These are phyloP conservation scores for Ptilodon capucinus DNA, from an alignment of 2,888 invertebrate species.

Conservation along the genomic window DNA sequence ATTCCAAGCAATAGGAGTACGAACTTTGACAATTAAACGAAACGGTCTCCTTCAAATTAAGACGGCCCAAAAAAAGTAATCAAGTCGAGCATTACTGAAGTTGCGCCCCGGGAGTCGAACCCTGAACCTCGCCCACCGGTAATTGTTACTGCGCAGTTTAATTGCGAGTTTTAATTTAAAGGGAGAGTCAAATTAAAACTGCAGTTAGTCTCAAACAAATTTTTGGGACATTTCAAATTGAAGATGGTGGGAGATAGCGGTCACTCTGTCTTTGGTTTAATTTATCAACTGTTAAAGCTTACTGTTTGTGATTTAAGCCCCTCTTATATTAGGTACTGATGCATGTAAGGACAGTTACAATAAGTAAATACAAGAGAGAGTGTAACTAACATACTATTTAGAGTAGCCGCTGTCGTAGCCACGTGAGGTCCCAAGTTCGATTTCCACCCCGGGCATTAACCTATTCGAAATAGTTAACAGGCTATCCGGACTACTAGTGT, in stretches of 20 bases:
- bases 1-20: slow-evolving; percentile 1
- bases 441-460: too few relatives aligned
- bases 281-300: neutral
- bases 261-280: neutral
- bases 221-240: slow-evolving; percentile 20
- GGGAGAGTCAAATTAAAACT: slow-evolving; percentile 44
- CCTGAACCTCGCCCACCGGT: slow-evolving; percentile 27
- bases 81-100: slow-evolving; percentile 42
- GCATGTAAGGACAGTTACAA: too few relatives aligned
- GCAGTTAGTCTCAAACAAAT: slow-evolving; percentile 40
- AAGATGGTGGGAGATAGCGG: neutral
- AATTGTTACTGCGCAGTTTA: slow-evolving; percentile 38
- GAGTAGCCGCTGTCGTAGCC: too few relatives aligned
- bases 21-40: slow-evolving; percentile 21
- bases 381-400: too few relatives aligned
- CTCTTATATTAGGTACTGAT: neutral
- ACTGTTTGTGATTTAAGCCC: too few relatives aligned
- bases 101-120: slow-evolving; percentile 40
- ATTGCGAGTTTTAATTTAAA: slow-evolving; percentile 41
- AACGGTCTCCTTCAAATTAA: slow-evolving; percentile 27
- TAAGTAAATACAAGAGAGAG: too few relatives aligned
- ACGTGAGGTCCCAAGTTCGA: too few relatives aligned
- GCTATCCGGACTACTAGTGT: too few relatives aligned
- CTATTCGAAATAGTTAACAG: too few relatives aligned
- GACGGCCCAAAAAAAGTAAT: slow-evolving; percentile 30